Conservation (phyloP, 2,113 vertebrate species). For the Stictonetta naevosa region DNA sequence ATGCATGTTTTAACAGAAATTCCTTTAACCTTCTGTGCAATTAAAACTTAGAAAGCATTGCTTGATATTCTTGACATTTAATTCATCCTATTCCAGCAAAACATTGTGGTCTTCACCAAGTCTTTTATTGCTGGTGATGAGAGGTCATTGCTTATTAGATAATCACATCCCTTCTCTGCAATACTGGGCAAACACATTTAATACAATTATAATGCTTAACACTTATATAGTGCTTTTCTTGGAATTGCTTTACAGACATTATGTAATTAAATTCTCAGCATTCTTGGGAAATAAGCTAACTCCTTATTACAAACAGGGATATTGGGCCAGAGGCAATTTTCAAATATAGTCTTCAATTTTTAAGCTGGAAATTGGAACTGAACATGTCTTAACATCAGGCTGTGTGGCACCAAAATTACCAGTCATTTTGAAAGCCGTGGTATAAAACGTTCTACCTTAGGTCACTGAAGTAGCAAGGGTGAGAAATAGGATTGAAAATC, state of each 20-base stretch:
- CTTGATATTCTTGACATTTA: conserved; percentile 38
- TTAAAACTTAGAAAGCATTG: conserved; percentile 32
- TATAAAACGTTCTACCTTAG: background rate
- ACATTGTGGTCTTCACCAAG: conserved; percentile 20
- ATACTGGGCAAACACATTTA: conserved; percentile 48
- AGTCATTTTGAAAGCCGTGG: conserved; percentile 11
- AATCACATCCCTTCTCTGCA: conserved; percentile 53
- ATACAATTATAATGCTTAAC: conserved; percentile 58
- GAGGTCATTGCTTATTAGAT: conserved; percentile 61
- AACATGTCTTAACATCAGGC: background rate
- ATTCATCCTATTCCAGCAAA: conserved; percentile 38
- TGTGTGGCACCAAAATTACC: background rate
- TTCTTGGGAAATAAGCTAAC: conserved; percentile 65
- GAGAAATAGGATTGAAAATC: conserved; percentile 40
- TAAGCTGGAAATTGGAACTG: conserved; percentile 19
- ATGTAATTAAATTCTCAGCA: conserved; percentile 67
- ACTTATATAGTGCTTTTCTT: conserved; percentile 54
- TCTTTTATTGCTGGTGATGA: conserved; percentile 58
- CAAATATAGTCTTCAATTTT: conserved; percentile 39
- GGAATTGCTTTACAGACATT: conserved; percentile 60
- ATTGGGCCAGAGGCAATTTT: conserved; percentile 43
- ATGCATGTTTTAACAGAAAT: conserved; percentile 35
- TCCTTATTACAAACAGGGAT: conserved; percentile 47
- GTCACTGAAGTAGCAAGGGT: conserved; percentile 12
- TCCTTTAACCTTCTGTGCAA: conserved; percentile 38